Percentiles rank a stretch among this genome's conserved stretches.
Conservation (phyloP, 2,113 vertebrate species). For the Leiothrix lutea region DNA sequence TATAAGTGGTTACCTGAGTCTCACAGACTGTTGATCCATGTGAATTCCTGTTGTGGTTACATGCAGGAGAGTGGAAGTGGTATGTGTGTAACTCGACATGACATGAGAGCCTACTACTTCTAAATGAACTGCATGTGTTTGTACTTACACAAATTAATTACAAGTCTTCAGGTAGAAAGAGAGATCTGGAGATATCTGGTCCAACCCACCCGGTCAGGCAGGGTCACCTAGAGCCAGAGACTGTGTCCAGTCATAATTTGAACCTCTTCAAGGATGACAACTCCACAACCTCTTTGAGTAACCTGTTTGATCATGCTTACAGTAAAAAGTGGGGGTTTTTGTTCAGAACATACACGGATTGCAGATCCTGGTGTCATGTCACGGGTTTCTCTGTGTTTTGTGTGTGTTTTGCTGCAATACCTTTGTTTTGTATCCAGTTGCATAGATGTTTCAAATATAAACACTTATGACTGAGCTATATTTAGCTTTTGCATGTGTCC, state of each 20-base stretch:
- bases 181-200: neutral
- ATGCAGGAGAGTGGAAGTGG: neutral
- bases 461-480: neutral
- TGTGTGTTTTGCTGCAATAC: neutral
- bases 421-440: slow-evolving; percentile 41
- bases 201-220: neutral
- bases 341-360: neutral
- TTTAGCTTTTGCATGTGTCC: neutral
- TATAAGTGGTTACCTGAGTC: neutral
- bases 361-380: neutral
- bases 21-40: neutral
- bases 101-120: neutral
- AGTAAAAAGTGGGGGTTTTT: neutral
- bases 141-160: neutral
- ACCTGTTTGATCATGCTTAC: neutral
- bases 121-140: neutral
- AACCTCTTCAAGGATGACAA: neutral
- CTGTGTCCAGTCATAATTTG: neutral
- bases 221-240: neutral
- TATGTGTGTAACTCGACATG: neutral
- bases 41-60: neutral
- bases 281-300: neutral
- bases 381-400: neutral
- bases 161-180: neutral
- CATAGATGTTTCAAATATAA: slow-evolving; percentile 23